phyloP scores from a whole-genome alignment of 1,140 invertebrate species.

The Acromyrmex charruanus region DNA sequence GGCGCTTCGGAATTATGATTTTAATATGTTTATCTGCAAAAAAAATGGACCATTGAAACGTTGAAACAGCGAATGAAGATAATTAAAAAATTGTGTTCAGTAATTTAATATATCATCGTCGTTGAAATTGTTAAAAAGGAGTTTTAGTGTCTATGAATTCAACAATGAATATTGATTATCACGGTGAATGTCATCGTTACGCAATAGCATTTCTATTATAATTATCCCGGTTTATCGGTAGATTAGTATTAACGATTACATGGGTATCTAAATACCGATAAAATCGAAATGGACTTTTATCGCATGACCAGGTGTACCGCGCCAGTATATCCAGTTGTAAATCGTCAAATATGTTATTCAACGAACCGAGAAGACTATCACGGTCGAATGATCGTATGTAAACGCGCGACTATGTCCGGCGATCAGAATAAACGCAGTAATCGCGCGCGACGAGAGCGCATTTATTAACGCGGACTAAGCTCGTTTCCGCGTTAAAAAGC shows the following conservation, averaged over 20 bases:
- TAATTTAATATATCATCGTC: not conserved
- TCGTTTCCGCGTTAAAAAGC: not conserved
- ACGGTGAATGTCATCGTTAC: constrained; percentile 6
- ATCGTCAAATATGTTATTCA: constrained; percentile 52
- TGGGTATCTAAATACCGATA: constrained; percentile 35
- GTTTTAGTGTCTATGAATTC: not conserved
- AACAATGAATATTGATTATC: constrained; percentile 35
- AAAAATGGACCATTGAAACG: too few relatives aligned
- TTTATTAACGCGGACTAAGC: constrained; percentile 27
- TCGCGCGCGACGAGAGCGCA: constrained; percentile 18
- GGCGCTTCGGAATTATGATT: too few relatives aligned
- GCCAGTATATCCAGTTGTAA: constrained; percentile 17
- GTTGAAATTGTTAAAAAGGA: not conserved
- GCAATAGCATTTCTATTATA: not conserved
- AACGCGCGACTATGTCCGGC: not conserved
- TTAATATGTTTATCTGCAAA: too few relatives aligned
- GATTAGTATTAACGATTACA: constrained; percentile 11
- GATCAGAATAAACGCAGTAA: constrained; percentile 38
- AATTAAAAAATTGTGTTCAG: not conserved
- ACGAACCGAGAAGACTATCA: constrained; percentile 37
- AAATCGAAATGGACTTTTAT: constrained; percentile 42
- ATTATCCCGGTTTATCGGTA: constrained; percentile 19
- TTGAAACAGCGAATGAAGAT: not conserved
- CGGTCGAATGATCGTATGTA: not conserved
- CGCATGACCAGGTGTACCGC: not conserved